Evolutionary conservation across 1,140 invertebrate species (phyloP), one percentile per base, ranked within the genome.

Genomic region (Oedothorax gibbosus): DNA sequence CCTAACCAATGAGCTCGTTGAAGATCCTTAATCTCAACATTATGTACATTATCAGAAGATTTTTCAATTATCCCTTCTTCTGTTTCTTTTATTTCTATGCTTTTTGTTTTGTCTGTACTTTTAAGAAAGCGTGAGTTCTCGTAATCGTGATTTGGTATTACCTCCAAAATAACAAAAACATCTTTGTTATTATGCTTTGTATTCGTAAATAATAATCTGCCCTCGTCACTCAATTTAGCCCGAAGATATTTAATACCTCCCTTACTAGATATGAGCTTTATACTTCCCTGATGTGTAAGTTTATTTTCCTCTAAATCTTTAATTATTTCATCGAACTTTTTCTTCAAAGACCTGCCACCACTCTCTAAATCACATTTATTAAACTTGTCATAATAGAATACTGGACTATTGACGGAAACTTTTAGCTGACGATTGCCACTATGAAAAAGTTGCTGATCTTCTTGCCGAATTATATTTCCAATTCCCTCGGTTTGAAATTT

Each of bases 101-200:
- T 69, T 69, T 69, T 51, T 51, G 15, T 57, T 57, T 69, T 69
- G 9, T 35, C 50, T 69, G 8, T 51, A 69, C n/a, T 51, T 69
- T 9, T 69, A 10, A 69, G n/a, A n/a, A 69, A 35, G 8, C n/a
- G 8, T 51, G 66, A 69, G 9, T 69, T 69, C 9, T n/a, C 21
- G 66, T 69, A 69, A 9, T 69, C n/a, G n/a, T 69, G 66, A 69
- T 69, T 69, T n/a, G n/a, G 66, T 9, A 69, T 69, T 69, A 69
- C 66, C n/a, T 69, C 66, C n/a, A 69, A 69, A 9, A 69, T 69
- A 69, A 69, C 66, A 51, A 69, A 69, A 69, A 51, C n/a, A 69
- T 69, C n/a, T 69, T 69, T 69, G 66, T n/a, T n/a, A 69, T 69
- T 69, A 69, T 69, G 66, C 50, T 69, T n/a, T 69, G n/a, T 69